Percentiles rank a stretch among this genome's conserved stretches.
Conservation (phyloP, 2,888 invertebrate genomes). For the Pandemis cinnamomeana region DNA sequence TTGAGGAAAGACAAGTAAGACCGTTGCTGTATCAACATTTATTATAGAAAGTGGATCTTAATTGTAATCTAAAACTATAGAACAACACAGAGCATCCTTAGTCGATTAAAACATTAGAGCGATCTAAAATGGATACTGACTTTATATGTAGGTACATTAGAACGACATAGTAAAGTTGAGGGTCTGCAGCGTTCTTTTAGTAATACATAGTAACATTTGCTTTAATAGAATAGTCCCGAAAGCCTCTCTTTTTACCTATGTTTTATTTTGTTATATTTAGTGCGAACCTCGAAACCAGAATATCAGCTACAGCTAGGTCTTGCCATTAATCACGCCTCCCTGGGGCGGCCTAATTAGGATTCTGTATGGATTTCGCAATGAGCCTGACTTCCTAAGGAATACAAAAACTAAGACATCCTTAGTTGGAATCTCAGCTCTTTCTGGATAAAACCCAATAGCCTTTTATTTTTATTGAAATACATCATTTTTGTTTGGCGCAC, state of each 20-base stretch:
- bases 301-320: neutral
- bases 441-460: neutral
- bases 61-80: no score
- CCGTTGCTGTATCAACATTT: neutral
- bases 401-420: neutral
- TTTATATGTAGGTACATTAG: neutral
- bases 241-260: neutral
- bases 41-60: no score
- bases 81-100: no score
- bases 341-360: conserved; percentile 5
- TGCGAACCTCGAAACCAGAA: neutral
- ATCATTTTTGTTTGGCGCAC: neutral
- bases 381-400: neutral
- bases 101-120: no score
- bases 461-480: neutral
- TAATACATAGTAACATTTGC: neutral
- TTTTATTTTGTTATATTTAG: neutral
- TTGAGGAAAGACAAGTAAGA: neutral
- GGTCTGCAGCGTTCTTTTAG: neutral
- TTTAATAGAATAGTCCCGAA: neutral
- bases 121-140: neutral
- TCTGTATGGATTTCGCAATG: neutral
- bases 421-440: neutral
- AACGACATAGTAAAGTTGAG: neutral
- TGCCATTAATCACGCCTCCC: conserved; percentile 2